Evolutionary conservation across 2,888 invertebrate genomes (phyloP).

Genomic region (Fragum whitleyi): DNA sequence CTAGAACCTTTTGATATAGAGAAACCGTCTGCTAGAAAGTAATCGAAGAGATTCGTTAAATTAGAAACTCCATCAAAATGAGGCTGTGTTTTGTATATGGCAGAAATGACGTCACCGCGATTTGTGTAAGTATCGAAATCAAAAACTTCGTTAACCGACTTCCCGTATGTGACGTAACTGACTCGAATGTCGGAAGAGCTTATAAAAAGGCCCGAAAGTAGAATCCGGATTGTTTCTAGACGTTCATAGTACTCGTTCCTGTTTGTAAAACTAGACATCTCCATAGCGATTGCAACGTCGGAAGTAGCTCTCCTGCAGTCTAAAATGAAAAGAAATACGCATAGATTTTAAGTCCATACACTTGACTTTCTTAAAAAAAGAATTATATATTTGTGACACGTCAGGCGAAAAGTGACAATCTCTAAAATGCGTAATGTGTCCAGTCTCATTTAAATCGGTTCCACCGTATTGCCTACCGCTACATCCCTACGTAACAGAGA

Average conservation of each 20-base stretch:
- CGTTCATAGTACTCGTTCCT: background rate
- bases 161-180: conserved; percentile 13
- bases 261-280: conserved; percentile 9
- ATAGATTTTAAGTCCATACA: too few relatives aligned
- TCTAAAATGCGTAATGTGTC: too few relatives aligned
- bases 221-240: background rate
- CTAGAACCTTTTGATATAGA: conserved; percentile 8
- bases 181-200: conserved; percentile 14
- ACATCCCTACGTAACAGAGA: too few relatives aligned
- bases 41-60: conserved; percentile 1
- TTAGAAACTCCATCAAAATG: background rate
- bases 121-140: conserved; percentile 8
- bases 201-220: conserved; percentile 1
- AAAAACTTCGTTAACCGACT: conserved; percentile 7
- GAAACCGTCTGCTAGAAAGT: background rate
- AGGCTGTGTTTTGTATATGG: background rate
- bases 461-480: too few relatives aligned
- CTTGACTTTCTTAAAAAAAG: too few relatives aligned
- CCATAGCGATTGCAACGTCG: conserved; percentile 26
- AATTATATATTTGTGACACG: too few relatives aligned
- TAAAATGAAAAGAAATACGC: background rate
- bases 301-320: conserved; percentile 21
- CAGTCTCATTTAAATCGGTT: too few relatives aligned
- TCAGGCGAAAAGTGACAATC: too few relatives aligned
- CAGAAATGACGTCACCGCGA: background rate